Percentiles rank a stretch among this genome's conserved stretches.
These are phyloP conservation scores for Epirrhoe alternata DNA, from an alignment of 2,888 invertebrate genomes.

Conservation along the genomic window DNA sequence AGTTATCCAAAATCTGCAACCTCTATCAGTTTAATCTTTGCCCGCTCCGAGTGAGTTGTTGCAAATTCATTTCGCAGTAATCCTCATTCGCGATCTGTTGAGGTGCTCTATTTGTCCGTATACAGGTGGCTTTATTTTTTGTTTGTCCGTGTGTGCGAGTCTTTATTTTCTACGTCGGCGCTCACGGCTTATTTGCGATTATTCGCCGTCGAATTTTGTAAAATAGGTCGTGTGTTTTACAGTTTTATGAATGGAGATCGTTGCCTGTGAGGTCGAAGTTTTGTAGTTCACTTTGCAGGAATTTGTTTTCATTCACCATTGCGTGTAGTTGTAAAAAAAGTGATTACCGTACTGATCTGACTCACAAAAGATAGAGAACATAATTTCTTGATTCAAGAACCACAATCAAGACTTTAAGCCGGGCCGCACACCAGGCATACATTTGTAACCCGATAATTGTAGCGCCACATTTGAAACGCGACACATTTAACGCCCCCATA, in stretches of 20 bases:
- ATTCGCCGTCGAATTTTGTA: constrained; percentile 8
- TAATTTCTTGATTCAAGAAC: too few species aligned
- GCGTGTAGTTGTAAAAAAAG: too few species aligned
- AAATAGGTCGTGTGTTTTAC: constrained; percentile 15
- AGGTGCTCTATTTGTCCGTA: constrained; percentile 29
- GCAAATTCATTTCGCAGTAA: constrained; percentile 45
- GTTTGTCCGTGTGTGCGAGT: constrained; percentile 4
- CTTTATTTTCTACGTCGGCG: constrained; percentile 20
- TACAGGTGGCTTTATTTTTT: constrained; percentile 25
- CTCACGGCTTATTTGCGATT: constrained; percentile 14
- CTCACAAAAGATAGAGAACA: too few species aligned
- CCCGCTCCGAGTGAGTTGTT: constrained; percentile 36
- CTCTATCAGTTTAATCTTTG: constrained; percentile 34
- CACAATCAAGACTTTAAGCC: too few species aligned
- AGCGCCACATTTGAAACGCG: too few species aligned
- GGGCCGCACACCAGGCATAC: too few species aligned
- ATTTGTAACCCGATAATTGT: too few species aligned
- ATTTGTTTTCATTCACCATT: background rate
- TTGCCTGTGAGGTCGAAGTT: background rate
- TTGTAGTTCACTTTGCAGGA: background rate
- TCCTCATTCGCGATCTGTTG: constrained; percentile 39
- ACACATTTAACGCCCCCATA: too few species aligned
- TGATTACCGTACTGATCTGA: too few species aligned
- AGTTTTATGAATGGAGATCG: background rate
- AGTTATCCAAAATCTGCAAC: constrained; percentile 13